A percentile compares a stretch with the other conserved stretches of the same genome.
Evolutionary conservation across 2,113 vertebrate genomes (phyloP).

Genomic region (Rhinolophus sinicus): DNA sequence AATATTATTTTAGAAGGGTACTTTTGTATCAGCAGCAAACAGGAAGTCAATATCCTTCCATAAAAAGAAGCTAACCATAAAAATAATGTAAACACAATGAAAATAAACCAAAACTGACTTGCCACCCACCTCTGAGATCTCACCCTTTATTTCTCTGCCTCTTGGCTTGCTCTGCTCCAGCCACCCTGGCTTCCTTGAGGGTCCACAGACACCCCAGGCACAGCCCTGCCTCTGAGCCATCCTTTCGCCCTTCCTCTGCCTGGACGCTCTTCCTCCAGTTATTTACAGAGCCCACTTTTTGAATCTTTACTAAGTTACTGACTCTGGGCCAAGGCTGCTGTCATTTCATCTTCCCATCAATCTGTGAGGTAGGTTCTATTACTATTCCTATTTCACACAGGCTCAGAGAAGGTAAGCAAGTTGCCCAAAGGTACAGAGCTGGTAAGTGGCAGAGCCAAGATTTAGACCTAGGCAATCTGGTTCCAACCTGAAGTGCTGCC

Average conservation of each 20-base stretch:
- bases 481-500: not conserved
- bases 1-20: not conserved
- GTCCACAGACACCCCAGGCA: not conserved
- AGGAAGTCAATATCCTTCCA: not conserved
- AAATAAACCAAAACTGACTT: not conserved
- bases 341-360: not conserved
- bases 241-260: not conserved
- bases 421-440: not conserved
- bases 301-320: not conserved
- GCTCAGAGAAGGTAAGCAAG: not conserved
- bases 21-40: not conserved
- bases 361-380: no score
- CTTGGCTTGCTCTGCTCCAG: not conserved
- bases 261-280: not conserved
- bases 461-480: not conserved
- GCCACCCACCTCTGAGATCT: no score
- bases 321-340: not conserved
- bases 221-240: not conserved
- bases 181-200: not conserved
- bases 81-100: not conserved
- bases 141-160: not conserved
- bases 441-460: not conserved
- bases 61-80: not conserved
- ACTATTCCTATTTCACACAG: not conserved
- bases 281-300: accelerated